Conservation (phyloP, 2,797 vertebrate species). For the Bufotes viridis region DNA sequence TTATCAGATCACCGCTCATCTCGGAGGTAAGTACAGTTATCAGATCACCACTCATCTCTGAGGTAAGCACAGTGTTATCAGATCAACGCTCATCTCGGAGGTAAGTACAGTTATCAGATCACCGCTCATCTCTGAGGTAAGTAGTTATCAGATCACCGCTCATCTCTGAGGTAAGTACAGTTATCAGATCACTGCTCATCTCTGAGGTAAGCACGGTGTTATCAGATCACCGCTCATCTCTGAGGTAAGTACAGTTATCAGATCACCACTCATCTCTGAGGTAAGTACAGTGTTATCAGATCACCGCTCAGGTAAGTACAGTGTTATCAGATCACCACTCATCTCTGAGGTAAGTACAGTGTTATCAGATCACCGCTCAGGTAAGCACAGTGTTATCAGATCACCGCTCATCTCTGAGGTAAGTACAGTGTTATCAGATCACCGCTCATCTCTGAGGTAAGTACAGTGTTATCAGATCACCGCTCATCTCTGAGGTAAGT, state of each 20-base stretch:
- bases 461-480: not conserved
- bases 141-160: not conserved
- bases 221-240: not conserved
- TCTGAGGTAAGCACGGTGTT: not conserved
- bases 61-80: not conserved
- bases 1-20: not conserved
- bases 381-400: not conserved
- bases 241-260: not conserved
- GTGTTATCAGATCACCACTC: not conserved
- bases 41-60: not conserved
- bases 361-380: not conserved
- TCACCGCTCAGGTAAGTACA: not conserved
- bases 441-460: not conserved
- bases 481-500: not conserved
- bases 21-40: not conserved
- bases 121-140: not conserved
- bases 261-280: too few relatives aligned
- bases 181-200: not conserved
- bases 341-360: not conserved
- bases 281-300: not conserved
- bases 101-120: not conserved
- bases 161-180: not conserved
- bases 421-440: too few relatives aligned
- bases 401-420: too few relatives aligned
- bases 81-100: not conserved